Evolutionary conservation across 2,797 vertebrate genomes (phyloP).

Genomic region (Hydrophis major): DNA sequence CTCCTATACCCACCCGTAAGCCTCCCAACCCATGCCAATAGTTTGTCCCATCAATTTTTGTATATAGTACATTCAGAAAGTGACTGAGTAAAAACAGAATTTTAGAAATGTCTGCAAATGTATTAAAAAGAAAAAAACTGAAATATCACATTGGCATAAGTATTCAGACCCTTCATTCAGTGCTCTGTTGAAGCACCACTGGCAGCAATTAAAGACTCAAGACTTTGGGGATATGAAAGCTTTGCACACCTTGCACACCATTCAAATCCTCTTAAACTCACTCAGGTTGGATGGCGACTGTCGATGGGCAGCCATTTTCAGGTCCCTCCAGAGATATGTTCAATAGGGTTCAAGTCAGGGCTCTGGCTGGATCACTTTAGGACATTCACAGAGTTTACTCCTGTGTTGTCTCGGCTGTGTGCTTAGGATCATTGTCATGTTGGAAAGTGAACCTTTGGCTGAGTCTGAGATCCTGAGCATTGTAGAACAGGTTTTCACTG

Average conservation of each 20-base stretch:
- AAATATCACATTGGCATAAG: neutral
- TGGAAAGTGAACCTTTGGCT: neutral
- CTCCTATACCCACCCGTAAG: neutral
- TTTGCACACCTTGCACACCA: neutral
- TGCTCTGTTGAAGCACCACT: neutral
- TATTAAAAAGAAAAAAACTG: neutral
- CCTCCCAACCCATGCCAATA: neutral
- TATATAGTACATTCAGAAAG: neutral
- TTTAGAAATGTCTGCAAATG: neutral
- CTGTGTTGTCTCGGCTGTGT: neutral
- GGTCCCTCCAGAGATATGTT: neutral
- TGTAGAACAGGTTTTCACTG: neutral
- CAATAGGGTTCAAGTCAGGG: neutral
- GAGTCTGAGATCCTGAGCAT: neutral
- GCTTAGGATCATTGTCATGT: neutral
- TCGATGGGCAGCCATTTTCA: neutral
- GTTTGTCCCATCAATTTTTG: neutral
- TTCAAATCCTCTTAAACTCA: neutral
- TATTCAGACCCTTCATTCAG: neutral
- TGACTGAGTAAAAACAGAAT: neutral
- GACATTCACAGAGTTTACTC: neutral
- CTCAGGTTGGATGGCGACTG: neutral
- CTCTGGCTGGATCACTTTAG: neutral
- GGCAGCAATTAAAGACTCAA: neutral
- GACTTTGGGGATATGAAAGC: neutral